Conservation (phyloP, 2,113 vertebrate species). For the Nansenia antarctica region DNA sequence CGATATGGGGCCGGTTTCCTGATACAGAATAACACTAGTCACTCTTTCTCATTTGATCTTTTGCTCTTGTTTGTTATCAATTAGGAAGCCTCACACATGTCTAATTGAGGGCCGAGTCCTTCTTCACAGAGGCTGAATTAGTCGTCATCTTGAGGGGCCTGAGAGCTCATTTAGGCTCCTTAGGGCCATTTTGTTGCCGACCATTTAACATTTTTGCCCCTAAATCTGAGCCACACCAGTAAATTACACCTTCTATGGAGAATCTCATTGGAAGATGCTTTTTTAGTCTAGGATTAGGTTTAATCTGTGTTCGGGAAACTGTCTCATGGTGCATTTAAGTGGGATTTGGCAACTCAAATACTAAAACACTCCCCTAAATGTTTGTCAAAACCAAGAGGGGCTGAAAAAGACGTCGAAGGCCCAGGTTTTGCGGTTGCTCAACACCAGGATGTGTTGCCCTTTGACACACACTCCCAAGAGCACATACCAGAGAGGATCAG, state of each 20-base stretch:
- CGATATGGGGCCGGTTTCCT: no score
- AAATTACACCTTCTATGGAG: no score
- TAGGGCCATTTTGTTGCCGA: slow-evolving; percentile 69
- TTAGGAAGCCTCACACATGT: slow-evolving; percentile 51
- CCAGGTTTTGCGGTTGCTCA: slow-evolving; percentile 31
- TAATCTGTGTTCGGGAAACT: no score
- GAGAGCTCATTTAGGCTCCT: slow-evolving; percentile 62
- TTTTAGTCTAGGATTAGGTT: no score
- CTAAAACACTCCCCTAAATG: no score
- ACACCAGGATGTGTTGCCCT: slow-evolving; percentile 64
- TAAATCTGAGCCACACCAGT: slow-evolving; percentile 59
- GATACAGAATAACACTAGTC: no score
- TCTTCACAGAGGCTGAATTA: slow-evolving; percentile 41
- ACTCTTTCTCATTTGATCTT: slow-evolving; percentile 34
- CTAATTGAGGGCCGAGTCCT: slow-evolving; percentile 57
- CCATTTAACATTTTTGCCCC: slow-evolving; percentile 68
- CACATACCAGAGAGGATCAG: slow-evolving; percentile 75
- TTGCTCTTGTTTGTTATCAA: slow-evolving; percentile 64
- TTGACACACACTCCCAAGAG: slow-evolving; percentile 66
- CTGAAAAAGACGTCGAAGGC: slow-evolving; percentile 28
- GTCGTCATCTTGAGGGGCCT: slow-evolving; percentile 39
- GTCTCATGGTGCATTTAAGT: no score
- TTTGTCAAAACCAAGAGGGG: no score
- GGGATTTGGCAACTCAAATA: no score
- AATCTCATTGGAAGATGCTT: no score